These are phyloP conservation scores for Nemotelus nigrinus DNA, from an alignment of 2,888 invertebrate species.

Conservation along the genomic window DNA sequence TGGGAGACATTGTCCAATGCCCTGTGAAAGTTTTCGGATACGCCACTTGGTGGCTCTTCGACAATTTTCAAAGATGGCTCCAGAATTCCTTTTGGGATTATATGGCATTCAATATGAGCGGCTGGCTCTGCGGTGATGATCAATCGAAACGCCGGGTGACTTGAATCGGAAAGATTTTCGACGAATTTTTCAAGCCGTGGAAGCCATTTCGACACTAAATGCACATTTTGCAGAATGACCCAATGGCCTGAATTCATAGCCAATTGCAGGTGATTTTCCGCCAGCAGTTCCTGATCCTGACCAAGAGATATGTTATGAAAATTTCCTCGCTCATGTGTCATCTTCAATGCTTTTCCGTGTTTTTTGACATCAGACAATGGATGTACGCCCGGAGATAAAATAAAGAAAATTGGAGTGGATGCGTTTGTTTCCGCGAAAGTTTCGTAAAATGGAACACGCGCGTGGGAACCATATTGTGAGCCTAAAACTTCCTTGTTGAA, in stretches of 20 bases:
- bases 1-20: constrained; percentile 92
- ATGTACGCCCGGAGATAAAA: constrained; percentile 94
- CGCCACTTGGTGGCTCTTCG: constrained; percentile 95
- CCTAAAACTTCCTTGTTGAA: constrained; percentile 93
- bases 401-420: constrained; percentile 91
- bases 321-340: constrained; percentile 79
- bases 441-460: constrained; percentile 80
- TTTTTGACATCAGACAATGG: constrained; percentile 82
- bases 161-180: constrained; percentile 80
- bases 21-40: constrained; percentile 94
- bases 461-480: constrained; percentile 79
- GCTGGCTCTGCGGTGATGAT: constrained; percentile 93
- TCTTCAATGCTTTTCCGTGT: constrained; percentile 82
- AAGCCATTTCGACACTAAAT: constrained; percentile 91
- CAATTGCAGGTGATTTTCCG: constrained; percentile 83
- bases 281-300: constrained; percentile 93
- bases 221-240: constrained; percentile 94
- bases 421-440: constrained; percentile 87
- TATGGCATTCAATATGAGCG: constrained; percentile 72
- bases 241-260: constrained; percentile 84
- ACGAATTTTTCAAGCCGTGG: constrained; percentile 88
- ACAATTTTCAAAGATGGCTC: constrained; percentile 96
- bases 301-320: constrained; percentile 94
- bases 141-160: constrained; percentile 72
- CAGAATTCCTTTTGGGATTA: constrained; percentile 85